Percentiles rank a stretch among this genome's conserved stretches.
Evolutionary conservation across 2,888 invertebrate genomes (phyloP).

Genomic region (Cinara cedri): DNA sequence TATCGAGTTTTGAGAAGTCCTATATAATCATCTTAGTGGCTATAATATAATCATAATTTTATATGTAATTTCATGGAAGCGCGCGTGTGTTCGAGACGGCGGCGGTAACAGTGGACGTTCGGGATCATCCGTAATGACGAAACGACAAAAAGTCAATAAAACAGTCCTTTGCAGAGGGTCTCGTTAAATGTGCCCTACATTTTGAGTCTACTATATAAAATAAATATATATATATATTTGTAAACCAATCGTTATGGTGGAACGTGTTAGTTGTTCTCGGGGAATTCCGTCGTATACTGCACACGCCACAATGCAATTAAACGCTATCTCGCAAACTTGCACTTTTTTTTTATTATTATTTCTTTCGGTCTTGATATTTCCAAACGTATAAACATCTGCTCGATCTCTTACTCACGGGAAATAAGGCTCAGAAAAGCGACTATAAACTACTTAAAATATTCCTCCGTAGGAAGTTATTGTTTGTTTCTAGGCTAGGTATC

Average conservation of each 20-base stretch:
- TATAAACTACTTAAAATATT: no score
- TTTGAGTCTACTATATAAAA: neutral
- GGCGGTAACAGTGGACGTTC: neutral
- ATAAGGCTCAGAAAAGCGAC: no score
- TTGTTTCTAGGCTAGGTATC: no score
- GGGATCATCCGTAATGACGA: neutral
- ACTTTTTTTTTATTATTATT: neutral
- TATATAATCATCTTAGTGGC: no score
- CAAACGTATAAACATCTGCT: no score
- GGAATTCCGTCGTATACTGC: neutral
- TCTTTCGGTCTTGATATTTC: no score
- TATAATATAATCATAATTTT: no score
- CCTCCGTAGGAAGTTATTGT: no score
- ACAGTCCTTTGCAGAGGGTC: constrained; percentile 7
- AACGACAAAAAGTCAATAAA: constrained; percentile 35
- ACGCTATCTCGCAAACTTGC: neutral
- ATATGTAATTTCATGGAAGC: neutral
- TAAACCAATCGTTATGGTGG: neutral
- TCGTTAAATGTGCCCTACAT: constrained; percentile 36
- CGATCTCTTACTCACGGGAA: no score
- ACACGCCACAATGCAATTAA: neutral
- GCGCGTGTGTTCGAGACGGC: neutral
- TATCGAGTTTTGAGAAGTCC: no score
- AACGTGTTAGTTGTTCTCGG: neutral
- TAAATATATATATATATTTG: neutral